phyloP scores from a whole-genome alignment of 1,140 invertebrate genomes.

The Reticulitermes speratus region DNA sequence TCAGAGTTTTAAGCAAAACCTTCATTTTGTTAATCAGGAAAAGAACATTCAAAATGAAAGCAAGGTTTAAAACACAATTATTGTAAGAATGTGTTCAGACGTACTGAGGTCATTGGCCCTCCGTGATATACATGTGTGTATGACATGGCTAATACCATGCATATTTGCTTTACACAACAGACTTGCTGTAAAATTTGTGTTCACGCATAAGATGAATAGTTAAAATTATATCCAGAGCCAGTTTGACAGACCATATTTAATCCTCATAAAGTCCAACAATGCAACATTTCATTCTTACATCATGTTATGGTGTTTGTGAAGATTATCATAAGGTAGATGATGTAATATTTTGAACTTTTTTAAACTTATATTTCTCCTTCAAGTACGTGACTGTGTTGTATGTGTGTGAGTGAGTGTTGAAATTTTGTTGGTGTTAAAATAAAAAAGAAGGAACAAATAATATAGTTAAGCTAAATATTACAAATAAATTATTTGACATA shows the following conservation, averaged over 20 bases:
- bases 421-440: constrained; percentile 8
- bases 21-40: too few species aligned
- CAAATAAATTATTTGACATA: background rate
- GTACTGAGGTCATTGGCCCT: too few species aligned
- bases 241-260: background rate
- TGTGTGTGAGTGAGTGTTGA: constrained; percentile 10
- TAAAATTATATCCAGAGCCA: background rate
- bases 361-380: background rate
- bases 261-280: background rate
- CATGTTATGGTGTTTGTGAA: constrained; percentile 1
- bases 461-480: constrained; percentile 9
- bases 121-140: too few species aligned
- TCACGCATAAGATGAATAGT: background rate
- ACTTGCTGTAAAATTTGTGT: background rate
- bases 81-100: too few species aligned
- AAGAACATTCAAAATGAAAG: too few species aligned
- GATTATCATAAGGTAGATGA: background rate
- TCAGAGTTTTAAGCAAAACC: too few species aligned
- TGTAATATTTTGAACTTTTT: constrained; percentile 3
- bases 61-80: too few species aligned
- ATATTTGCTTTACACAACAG: background rate
- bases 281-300: background rate
- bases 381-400: background rate
- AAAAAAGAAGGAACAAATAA: background rate
- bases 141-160: too few species aligned